phyloP scores from a whole-genome alignment of 1,140 invertebrate genomes.

The Drosophila sucinea region DNA sequence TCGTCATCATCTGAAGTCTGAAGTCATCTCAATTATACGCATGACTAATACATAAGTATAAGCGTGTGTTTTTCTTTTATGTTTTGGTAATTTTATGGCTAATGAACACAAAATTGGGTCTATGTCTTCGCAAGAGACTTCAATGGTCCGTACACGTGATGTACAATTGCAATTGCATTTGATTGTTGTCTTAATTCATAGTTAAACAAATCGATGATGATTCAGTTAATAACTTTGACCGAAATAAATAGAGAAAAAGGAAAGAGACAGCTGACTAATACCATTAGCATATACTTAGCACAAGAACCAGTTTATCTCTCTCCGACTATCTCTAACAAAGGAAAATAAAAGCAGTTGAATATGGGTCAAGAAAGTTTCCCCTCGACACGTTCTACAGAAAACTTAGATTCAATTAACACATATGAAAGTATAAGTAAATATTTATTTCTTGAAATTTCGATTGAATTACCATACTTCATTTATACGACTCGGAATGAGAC shows the following conservation, averaged over 20 bases:
- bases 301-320: slow-evolving; percentile 56
- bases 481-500: slow-evolving; percentile 16
- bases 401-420: slow-evolving; percentile 58
- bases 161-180: slow-evolving; percentile 30
- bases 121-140: slow-evolving; percentile 23
- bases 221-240: slow-evolving; percentile 78
- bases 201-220: slow-evolving; percentile 50
- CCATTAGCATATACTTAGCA: slow-evolving; percentile 79
- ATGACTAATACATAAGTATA: slow-evolving; percentile 55
- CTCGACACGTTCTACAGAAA: slow-evolving; percentile 30
- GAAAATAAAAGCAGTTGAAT: slow-evolving; percentile 35
- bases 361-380: slow-evolving; percentile 63
- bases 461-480: slow-evolving; percentile 4
- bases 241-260: slow-evolving; percentile 52
- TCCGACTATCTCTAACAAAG: slow-evolving; percentile 24
- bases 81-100: slow-evolving; percentile 55
- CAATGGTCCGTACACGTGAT: slow-evolving; percentile 3
- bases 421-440: slow-evolving; percentile 30
- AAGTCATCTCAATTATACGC: slow-evolving; percentile 68
- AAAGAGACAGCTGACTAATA: slow-evolving; percentile 51
- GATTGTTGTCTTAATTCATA: slow-evolving; percentile 32
- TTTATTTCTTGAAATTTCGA: not conserved
- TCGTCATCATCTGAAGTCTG: slow-evolving; percentile 20
- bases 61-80: slow-evolving; percentile 24
- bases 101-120: slow-evolving; percentile 68